phyloP scores from a whole-genome alignment of 2,888 invertebrate species.

The Limulus polyphemus region DNA sequence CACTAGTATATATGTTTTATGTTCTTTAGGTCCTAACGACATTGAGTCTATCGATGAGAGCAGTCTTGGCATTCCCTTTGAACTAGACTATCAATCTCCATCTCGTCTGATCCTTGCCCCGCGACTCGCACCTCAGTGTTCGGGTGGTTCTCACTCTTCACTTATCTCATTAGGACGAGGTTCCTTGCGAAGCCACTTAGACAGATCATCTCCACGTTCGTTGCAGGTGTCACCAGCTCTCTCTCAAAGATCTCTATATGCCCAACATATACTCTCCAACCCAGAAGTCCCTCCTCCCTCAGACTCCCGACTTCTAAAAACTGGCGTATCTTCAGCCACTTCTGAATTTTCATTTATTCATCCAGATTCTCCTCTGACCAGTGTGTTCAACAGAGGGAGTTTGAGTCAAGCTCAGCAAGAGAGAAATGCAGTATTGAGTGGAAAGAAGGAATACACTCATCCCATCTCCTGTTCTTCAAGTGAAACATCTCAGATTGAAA shows the following conservation, averaged over 20 bases:
- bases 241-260: constrained; percentile 25
- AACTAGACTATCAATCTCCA: constrained; percentile 18
- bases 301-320: constrained; percentile 7
- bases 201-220: constrained; percentile 22
- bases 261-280: constrained; percentile 25
- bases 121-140: constrained; percentile 25
- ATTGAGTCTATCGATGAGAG: too few relatives aligned
- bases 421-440: not conserved
- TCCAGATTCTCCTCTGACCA: constrained; percentile 22
- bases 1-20: too few relatives aligned
- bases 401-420: too few relatives aligned
- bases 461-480: constrained; percentile 4
- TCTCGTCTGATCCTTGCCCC: constrained; percentile 19
- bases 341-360: constrained; percentile 27
- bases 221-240: constrained; percentile 24
- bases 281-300: constrained; percentile 16
- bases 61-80: too few relatives aligned
- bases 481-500: constrained; percentile 9
- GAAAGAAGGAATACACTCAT: not conserved
- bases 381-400: too few relatives aligned
- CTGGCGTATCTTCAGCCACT: constrained; percentile 23
- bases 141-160: constrained; percentile 21
- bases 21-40: too few relatives aligned
- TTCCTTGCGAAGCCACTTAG: constrained; percentile 13
- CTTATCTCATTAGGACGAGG: constrained; percentile 15